phyloP scores from a whole-genome alignment of 2,113 vertebrate genomes.

The Hyaena hyaena region DNA sequence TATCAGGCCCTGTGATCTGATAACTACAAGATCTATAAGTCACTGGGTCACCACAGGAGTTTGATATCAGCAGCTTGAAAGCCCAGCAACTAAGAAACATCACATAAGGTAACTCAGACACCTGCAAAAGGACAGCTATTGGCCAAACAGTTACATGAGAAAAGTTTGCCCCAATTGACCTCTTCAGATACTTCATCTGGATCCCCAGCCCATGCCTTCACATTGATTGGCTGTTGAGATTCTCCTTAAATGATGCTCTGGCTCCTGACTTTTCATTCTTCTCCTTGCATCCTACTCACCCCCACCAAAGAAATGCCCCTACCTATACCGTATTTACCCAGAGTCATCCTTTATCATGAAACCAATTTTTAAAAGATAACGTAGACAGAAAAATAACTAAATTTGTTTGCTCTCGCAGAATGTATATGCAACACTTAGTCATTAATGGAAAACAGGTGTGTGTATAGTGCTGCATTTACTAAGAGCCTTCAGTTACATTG shows the following conservation, averaged over 20 bases:
- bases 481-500: neutral
- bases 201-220: neutral
- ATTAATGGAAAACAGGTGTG: neutral
- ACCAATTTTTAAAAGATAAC: neutral
- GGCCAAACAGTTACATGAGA: neutral
- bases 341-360: neutral
- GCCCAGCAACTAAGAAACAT: neutral
- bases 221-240: neutral
- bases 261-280: neutral
- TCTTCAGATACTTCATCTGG: neutral
- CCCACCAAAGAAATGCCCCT: neutral
- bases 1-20: neutral
- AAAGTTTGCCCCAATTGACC: neutral
- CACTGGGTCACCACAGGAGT: conserved; percentile 17
- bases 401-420: neutral
- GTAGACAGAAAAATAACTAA: neutral
- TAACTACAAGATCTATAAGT: neutral
- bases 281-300: neutral
- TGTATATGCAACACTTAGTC: neutral
- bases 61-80: conserved; percentile 7
- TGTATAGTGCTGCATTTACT: neutral
- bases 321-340: neutral
- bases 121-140: neutral
- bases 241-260: neutral
- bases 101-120: neutral